Conservation (phyloP, 2,888 invertebrate species). For the Epinotia ramella region DNA sequence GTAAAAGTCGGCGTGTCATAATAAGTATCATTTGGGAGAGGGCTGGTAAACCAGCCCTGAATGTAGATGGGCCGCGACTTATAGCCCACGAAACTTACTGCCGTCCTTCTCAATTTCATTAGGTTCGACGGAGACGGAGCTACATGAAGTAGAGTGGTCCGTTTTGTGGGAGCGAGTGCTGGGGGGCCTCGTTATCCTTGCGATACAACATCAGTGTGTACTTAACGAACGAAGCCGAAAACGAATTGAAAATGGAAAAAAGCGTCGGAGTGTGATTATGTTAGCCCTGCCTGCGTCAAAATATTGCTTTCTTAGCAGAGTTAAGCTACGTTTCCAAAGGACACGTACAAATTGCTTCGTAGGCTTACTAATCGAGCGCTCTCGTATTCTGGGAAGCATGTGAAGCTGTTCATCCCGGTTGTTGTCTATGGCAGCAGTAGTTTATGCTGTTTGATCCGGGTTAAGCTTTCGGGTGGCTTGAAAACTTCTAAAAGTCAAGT, state of each 20-base stretch:
- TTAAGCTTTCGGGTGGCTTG: too few relatives aligned
- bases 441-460: too few relatives aligned
- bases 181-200: constrained; percentile 13
- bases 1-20: constrained; percentile 34
- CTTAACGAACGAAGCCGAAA: constrained; percentile 13
- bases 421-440: too few relatives aligned
- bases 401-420: too few relatives aligned
- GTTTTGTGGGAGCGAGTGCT: neutral
- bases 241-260: constrained; percentile 5
- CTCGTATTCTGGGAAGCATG: too few relatives aligned
- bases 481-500: too few relatives aligned
- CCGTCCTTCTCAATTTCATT: neutral
- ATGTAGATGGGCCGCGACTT: neutral
- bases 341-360: neutral
- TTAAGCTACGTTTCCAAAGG: neutral
- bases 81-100: neutral
- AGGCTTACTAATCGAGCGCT: too few relatives aligned
- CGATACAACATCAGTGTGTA: constrained; percentile 3
- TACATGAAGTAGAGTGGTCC: too few relatives aligned
- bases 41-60: constrained; percentile 5
- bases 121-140: neutral
- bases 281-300: neutral
- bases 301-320: neutral
- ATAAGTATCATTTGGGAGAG: constrained; percentile 32
- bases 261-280: neutral